phyloP scores from a whole-genome alignment of 2,888 invertebrate species.

The Hyalella azteca region DNA sequence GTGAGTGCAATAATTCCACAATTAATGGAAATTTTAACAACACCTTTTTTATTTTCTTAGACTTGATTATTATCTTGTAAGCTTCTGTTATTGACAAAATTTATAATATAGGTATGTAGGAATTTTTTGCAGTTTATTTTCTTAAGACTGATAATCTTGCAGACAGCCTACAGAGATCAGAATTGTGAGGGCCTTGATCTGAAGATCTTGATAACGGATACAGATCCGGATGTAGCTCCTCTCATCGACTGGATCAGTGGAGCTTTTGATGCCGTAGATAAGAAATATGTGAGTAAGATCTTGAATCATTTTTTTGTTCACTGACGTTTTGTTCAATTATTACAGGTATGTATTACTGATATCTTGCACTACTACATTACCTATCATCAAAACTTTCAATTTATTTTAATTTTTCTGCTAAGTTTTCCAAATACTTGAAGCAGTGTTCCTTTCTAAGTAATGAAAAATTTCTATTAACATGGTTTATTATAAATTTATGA shows the following conservation, averaged over 20 bases:
- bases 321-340: neutral
- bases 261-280: conserved; percentile 65
- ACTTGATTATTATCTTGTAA: no score
- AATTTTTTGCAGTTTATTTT: neutral
- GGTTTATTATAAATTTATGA: no score
- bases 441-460: no score
- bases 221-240: conserved; percentile 62
- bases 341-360: no score
- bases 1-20: no score
- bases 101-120: no score
- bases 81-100: no score
- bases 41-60: no score
- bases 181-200: conserved; percentile 63
- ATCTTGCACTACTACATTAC: no score
- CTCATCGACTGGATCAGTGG: conserved; percentile 65
- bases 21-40: no score
- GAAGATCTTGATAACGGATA: conserved; percentile 63
- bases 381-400: neutral
- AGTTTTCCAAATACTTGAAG: neutral
- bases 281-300: conserved; percentile 64
- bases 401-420: neutral
- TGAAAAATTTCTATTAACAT: no score
- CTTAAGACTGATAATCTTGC: neutral
- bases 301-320: neutral
- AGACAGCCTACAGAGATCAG: conserved; percentile 63